phyloP scores from a whole-genome alignment of 2,797 vertebrate species.

The Cryptoblepharus egeriae region DNA sequence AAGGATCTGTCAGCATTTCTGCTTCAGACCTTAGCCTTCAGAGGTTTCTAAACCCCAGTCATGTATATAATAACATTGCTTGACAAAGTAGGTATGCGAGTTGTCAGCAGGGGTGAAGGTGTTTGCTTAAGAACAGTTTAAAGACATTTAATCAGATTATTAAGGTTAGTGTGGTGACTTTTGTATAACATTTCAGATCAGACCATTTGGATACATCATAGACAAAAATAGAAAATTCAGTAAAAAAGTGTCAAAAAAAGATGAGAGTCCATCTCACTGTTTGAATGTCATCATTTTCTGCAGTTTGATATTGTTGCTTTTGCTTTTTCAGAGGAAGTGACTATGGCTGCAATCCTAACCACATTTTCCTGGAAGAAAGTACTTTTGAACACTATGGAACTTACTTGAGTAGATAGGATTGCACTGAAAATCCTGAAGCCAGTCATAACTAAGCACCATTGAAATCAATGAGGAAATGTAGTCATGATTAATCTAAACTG shows the following conservation, averaged over 20 bases:
- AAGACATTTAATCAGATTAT: conserved; percentile 71
- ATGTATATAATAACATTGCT: conserved; percentile 71
- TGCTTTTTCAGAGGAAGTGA: too few species aligned
- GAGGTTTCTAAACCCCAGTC: conserved; percentile 71
- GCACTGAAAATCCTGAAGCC: too few species aligned
- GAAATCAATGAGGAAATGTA: too few species aligned
- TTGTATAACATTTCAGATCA: conserved; percentile 54
- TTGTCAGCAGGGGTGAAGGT: conserved; percentile 73
- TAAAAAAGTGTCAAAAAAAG: conserved; percentile 48
- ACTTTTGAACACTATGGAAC: too few species aligned
- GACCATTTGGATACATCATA: conserved; percentile 58
- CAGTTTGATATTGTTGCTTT: neutral
- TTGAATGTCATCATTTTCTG: too few species aligned
- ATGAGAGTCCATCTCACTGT: neutral
- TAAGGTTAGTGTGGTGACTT: conserved; percentile 69
- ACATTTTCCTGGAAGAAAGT: too few species aligned
- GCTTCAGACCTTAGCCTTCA: conserved; percentile 69
- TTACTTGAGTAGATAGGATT: too few species aligned
- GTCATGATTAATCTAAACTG: too few species aligned
- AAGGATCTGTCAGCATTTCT: conserved; percentile 75
- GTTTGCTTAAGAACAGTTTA: conserved; percentile 72
- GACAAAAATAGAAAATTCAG: conserved; percentile 57
- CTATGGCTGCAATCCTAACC: too few species aligned
- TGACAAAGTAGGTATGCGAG: conserved; percentile 73
- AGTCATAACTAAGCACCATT: too few species aligned